Evolutionary conservation across 2,888 invertebrate genomes (phyloP), one percentile per base, ranked within the genome.

Genomic region (Chymomyza procnemis): DNA sequence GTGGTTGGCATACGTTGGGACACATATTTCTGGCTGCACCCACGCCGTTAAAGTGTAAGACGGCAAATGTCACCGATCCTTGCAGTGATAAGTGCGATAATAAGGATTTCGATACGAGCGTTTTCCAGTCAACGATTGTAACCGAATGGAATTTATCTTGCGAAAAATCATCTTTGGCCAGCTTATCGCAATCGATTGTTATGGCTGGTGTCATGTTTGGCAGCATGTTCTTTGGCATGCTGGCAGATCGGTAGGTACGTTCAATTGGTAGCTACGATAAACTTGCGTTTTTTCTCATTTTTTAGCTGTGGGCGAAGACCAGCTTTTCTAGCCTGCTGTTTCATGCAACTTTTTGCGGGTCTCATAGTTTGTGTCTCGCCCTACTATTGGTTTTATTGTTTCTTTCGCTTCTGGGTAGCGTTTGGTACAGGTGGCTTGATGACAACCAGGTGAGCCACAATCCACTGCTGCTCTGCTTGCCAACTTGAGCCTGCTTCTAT

Each of bases 391-490:
- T 77, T 92, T 4, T 95, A 96, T 83, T 93, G 95, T 8, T 67
- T 94, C 0, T 92, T 95, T 58, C 92, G 96, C 54, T 95, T 96
- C 87, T 85, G 96, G 19, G 93, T 94, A 14, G 96, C 95, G 0
- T 92, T 95, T 22, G 95, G 95, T 9, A 96, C 95, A 1, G 96
- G 96, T 56, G 96, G 96, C 47, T 95, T 95, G 0, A 97, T 97
- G 95, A 94, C 95, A 61, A 95, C 95, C 55, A 89, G 90, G 90
- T 90, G 65, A 63, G 61, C n/a, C n/a, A n/a, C n/a, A n/a, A n/a
- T n/a, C n/a, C n/a, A n/a, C n/a, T n/a, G n/a, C n/a, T n/a, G n/a
- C n/a, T n/a, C n/a, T n/a, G 8, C 2, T 47, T 21, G 9, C 12
- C 47, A 4, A 4, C n/a, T 52, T 18, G 52, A 18, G 18, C 18